Base-by-base conservation (phyloP, 2,797 vertebrate species). In the Morelia viridis region DNA sequence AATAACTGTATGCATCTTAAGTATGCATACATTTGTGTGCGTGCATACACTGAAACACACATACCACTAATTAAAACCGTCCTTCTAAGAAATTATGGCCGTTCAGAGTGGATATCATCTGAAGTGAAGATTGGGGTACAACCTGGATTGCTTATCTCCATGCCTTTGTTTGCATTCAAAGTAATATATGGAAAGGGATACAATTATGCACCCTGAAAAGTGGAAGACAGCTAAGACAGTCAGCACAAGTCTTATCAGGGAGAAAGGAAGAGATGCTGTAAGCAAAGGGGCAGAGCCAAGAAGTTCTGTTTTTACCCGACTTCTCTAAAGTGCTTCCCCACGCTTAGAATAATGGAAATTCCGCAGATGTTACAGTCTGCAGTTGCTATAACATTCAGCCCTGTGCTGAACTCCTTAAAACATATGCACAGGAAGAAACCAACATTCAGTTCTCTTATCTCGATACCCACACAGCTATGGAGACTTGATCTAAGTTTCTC, bases 281-380 rank as follows among this genome's bases (percentile, higher is more conserved):
- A 24, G n/a, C 1, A 0, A 35, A 4, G 28, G 28, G 41, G 84
- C 3, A 11, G 19, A 22, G 35, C 61, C 0, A 58, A 68, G 31
- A 28, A 0, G 2, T 41, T 83, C 56, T 58, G 61, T 76, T 89
- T 35, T 26, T 46, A 31, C 64, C 61, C 5, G n/a, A 68, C 62
- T 91, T 91, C 90, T 65, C 50, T 46, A 91, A 91, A 86, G n/a
- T 22, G 58, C 61, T 86, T 91, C 90, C 90, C 83, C 61, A 41
- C 22, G 15, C 19, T 0, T 46, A 7, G 7, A 2, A 7, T 56
- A 2, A 7, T 56, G 46, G 41, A 53, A 57, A 35, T 26, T 91
- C 31, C 13, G 26, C n/a, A 58, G 13, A 60, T 61, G 35, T 41
- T 61, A 35, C 35, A 46, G 3, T 0, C 19, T 86, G n/a, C 56